Evolutionary conservation across 2,113 vertebrate genomes (phyloP).

Genomic region (Mobula hypostoma): DNA sequence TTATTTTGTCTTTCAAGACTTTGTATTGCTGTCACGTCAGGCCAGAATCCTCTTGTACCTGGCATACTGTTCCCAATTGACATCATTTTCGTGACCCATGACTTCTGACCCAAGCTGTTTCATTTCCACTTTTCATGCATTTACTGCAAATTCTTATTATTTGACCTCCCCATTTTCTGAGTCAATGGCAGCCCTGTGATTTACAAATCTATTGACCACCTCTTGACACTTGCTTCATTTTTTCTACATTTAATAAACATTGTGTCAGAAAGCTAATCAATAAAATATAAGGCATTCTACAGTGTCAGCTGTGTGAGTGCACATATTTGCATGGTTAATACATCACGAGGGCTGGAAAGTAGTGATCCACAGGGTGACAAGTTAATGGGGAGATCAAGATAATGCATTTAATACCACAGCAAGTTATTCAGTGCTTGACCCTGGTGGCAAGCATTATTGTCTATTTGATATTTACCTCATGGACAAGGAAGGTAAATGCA

Average conservation of each 20-base stretch:
- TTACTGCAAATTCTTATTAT: not conserved
- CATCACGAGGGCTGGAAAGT: not conserved
- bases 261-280: not conserved
- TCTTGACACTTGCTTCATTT: constrained; percentile 10
- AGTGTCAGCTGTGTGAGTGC: not conserved
- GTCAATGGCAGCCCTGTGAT: not conserved
- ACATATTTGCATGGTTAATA: not conserved
- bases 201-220: constrained; percentile 13
- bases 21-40: not conserved
- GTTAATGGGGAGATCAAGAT: not conserved
- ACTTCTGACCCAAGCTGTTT: not conserved
- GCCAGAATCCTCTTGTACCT: not conserved
- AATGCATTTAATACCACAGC: not conserved
- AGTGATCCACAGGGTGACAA: not conserved
- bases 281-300: not conserved
- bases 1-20: constrained; percentile 22
- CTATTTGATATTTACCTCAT: not conserved
- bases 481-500: no score
- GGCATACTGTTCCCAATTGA: not conserved
- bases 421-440: not conserved
- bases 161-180: not conserved
- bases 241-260: constrained; percentile 24
- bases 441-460: not conserved
- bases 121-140: not conserved
- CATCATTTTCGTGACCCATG: not conserved